These are phyloP conservation scores for Hipparchia semele DNA, from an alignment of 2,888 invertebrate species.

Conservation along the genomic window DNA sequence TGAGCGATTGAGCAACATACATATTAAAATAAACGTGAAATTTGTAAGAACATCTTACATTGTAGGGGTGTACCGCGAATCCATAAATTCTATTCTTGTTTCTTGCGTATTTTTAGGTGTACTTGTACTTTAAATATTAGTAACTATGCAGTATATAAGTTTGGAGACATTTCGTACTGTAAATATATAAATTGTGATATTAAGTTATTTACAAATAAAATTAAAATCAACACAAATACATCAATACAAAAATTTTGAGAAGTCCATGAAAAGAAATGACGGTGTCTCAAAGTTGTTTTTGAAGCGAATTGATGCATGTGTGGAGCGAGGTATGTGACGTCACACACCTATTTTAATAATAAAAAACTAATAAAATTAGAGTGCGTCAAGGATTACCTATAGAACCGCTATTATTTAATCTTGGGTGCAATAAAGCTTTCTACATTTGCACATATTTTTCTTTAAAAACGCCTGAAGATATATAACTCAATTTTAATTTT, in stretches of 20 bases:
- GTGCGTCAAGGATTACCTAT: not conserved
- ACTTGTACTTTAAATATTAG: not conserved
- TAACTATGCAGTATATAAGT: not conserved
- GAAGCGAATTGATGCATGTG: too few species aligned
- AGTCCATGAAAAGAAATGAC: too few species aligned
- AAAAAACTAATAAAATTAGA: too few species aligned
- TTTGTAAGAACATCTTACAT: not conserved
- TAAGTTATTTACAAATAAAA: too few species aligned
- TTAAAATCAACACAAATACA: too few species aligned
- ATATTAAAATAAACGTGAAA: slow-evolving; percentile 8
- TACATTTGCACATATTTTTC: not conserved
- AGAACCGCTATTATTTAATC: not conserved
- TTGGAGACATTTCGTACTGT: too few species aligned
- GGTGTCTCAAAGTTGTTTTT: too few species aligned
- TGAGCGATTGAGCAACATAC: slow-evolving; percentile 1
- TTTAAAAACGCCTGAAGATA: not conserved
- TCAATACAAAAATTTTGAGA: too few species aligned
- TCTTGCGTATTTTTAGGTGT: not conserved
- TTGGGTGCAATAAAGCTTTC: not conserved
- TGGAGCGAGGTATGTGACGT: too few species aligned
- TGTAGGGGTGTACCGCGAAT: not conserved
- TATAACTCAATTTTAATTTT: not conserved
- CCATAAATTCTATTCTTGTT: slow-evolving; percentile 1
- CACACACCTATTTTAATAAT: too few species aligned
- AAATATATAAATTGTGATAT: too few species aligned